phyloP scores from a whole-genome alignment of 1,140 invertebrate species.

The Amyelois transitella region DNA sequence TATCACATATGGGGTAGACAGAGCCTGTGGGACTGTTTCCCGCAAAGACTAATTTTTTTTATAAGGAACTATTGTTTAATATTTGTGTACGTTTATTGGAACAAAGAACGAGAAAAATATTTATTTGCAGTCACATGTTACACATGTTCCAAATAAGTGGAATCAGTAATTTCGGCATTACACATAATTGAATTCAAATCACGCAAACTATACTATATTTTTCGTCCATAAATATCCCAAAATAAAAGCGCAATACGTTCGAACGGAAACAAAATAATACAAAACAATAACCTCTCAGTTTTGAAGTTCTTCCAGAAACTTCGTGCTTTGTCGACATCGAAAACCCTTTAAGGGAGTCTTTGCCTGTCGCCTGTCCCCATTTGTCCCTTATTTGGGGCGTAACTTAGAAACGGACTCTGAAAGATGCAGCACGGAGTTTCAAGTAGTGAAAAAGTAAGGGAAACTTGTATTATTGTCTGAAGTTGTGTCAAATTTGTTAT shows the following conservation, averaged over 20 bases:
- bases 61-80: too few species aligned
- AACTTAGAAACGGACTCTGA: constrained; percentile 26
- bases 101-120: too few species aligned
- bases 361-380: background rate
- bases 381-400: constrained; percentile 33
- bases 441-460: background rate
- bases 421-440: background rate
- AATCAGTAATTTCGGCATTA: too few species aligned
- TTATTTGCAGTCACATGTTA: too few species aligned
- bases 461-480: background rate
- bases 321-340: constrained; percentile 23
- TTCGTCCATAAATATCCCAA: background rate
- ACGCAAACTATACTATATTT: background rate
- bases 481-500: background rate
- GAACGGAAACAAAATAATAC: constrained; percentile 6
- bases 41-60: too few species aligned
- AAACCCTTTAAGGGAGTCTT: constrained; percentile 25
- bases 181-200: too few species aligned
- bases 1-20: too few species aligned
- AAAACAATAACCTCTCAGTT: constrained; percentile 15
- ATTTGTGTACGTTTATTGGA: too few species aligned
- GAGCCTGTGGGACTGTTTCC: too few species aligned
- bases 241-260: background rate
- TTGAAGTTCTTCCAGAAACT: constrained; percentile 8
- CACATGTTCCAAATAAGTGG: too few species aligned